These are phyloP conservation scores for Synanthedon tipuliformis DNA, from an alignment of 2,888 invertebrate genomes.

Conservation along the genomic window DNA sequence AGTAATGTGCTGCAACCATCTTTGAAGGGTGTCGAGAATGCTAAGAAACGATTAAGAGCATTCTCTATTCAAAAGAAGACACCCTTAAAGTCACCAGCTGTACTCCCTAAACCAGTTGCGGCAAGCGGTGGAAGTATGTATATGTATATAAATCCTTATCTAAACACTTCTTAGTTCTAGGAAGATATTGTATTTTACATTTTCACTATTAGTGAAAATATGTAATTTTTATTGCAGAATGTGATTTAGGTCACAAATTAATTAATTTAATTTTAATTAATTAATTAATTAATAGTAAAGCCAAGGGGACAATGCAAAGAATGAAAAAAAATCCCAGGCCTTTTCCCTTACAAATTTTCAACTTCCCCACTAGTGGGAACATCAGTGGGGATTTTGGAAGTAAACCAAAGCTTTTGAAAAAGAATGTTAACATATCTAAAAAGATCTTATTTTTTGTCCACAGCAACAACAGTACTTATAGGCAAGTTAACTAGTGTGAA, in stretches of 20 bases:
- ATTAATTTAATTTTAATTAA: too few species aligned
- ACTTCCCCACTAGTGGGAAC: too few species aligned
- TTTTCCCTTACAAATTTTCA: too few species aligned
- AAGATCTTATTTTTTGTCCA: neutral
- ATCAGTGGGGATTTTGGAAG: too few species aligned
- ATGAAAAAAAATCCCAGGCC: too few species aligned
- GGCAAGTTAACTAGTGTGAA: slow-evolving; percentile 49
- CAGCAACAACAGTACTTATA: slow-evolving; percentile 47
- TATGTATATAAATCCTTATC: neutral
- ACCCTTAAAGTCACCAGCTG: slow-evolving; percentile 26
- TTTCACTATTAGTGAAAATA: too few species aligned
- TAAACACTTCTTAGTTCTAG: neutral
- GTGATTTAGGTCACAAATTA: too few species aligned
- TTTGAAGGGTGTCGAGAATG: slow-evolving; percentile 50
- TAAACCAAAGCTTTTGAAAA: too few species aligned
- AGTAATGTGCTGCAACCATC: slow-evolving; percentile 4
- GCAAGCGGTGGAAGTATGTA: slow-evolving; percentile 32
- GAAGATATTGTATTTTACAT: neutral
- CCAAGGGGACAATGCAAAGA: too few species aligned
- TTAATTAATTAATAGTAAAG: too few species aligned
- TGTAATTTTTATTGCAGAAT: too few species aligned
- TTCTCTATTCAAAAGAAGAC: slow-evolving; percentile 63
- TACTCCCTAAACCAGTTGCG: slow-evolving; percentile 26
- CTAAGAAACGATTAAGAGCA: slow-evolving; percentile 56
- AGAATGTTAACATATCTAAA: too few species aligned